Percentiles rank a stretch among this genome's conserved stretches.
Conservation (phyloP, 2,888 invertebrate genomes). For the Metacarcinus magister region DNA sequence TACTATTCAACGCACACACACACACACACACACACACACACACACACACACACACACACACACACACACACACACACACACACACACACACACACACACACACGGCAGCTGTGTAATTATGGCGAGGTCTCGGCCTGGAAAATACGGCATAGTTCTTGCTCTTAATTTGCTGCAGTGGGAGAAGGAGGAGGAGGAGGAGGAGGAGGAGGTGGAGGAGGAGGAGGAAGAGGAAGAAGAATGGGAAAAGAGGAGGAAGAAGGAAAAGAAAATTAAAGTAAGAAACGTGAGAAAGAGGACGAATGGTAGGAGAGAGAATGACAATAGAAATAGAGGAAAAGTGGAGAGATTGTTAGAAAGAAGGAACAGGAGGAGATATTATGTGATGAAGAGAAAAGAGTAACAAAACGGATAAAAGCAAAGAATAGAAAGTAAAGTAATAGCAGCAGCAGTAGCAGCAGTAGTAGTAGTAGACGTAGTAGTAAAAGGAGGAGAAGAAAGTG, state of each 20-base stretch:
- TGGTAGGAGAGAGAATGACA: not conserved
- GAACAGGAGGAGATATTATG: too few relatives aligned
- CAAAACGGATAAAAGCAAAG: too few relatives aligned
- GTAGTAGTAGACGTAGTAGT: not conserved
- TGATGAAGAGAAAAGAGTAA: too few relatives aligned
- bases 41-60: conserved; percentile 35
- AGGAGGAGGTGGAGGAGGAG: not conserved
- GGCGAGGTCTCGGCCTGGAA: too few relatives aligned
- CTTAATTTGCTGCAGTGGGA: not conserved
- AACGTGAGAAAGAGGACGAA: not conserved
- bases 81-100: conserved; percentile 53
- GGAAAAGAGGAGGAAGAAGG: not conserved
- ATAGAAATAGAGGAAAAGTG: too few relatives aligned
- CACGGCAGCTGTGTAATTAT: not conserved
- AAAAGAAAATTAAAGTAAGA: too few relatives aligned
- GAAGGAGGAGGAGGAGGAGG: not conserved
- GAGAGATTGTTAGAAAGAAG: too few relatives aligned
- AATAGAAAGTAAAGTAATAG: not conserved
- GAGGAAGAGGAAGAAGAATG: not conserved
- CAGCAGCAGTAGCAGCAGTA: not conserved
- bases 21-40: not conserved
- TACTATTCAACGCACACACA: not conserved
- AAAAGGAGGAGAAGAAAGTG: not conserved
- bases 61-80: conserved; percentile 35
- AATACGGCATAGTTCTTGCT: not conserved